phyloP scores from a whole-genome alignment of 2,888 invertebrate species.

The Lasioglossum vierecki region DNA sequence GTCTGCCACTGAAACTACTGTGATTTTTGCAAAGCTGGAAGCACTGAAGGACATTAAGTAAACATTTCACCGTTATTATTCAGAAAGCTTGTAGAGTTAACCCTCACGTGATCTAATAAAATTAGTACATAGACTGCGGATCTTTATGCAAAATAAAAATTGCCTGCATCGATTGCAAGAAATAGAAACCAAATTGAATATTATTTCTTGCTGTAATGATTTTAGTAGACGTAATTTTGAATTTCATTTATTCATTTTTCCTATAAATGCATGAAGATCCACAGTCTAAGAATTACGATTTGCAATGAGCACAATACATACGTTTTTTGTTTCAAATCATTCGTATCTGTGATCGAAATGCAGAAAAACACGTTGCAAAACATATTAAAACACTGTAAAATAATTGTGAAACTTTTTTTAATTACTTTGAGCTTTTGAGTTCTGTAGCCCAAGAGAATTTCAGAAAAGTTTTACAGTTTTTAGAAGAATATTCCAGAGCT shows the following conservation, averaged over 20 bases:
- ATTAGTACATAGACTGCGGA: too few species aligned
- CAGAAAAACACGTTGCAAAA: not conserved
- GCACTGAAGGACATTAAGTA: constrained; percentile 97
- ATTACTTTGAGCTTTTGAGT: not conserved
- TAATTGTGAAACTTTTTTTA: not conserved
- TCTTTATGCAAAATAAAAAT: too few species aligned
- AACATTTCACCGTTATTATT: not conserved
- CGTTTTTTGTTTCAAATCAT: not conserved
- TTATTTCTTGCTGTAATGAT: too few species aligned
- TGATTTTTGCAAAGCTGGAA: constrained; percentile 96
- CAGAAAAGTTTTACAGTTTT: not conserved
- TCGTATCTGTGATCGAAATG: not conserved
- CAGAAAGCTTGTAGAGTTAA: not conserved
- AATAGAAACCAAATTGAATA: too few species aligned
- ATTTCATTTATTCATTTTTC: too few species aligned
- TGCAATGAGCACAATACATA: not conserved
- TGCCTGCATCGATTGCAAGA: too few species aligned
- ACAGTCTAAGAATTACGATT: not conserved
- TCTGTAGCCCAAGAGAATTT: not conserved
- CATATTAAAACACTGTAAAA: not conserved
- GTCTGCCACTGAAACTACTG: constrained; percentile 92
- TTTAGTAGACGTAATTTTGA: too few species aligned
- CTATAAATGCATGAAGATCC: too few species aligned
- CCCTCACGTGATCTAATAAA: not conserved
- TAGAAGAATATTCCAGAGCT: not conserved